phyloP scores from a whole-genome alignment of 2,113 vertebrate species.

The Anhinga rufa region DNA sequence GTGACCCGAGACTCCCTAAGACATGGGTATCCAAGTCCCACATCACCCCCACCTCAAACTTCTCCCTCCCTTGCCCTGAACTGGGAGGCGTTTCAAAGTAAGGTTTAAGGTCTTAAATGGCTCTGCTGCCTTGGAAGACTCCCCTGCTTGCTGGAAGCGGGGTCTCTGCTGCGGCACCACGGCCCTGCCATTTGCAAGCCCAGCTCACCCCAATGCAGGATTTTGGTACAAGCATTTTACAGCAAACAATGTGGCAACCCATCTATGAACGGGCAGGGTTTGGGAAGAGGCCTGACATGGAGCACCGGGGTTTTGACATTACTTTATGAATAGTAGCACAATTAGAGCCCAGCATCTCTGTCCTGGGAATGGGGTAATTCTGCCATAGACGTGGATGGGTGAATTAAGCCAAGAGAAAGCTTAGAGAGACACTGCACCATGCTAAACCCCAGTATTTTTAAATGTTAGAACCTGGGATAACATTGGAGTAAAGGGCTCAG shows the following conservation, averaged over 20 bases:
- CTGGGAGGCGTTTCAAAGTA: background rate
- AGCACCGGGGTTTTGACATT: background rate
- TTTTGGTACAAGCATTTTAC: background rate
- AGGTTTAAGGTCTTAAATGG: background rate
- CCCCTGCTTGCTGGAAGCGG: background rate
- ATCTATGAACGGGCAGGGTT: background rate
- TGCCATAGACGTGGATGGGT: background rate
- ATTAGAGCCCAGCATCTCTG: background rate
- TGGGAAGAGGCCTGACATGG: background rate
- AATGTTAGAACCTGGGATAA: background rate
- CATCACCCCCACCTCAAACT: background rate
- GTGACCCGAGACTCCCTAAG: background rate
- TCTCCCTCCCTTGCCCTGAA: background rate
- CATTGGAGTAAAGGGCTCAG: background rate
- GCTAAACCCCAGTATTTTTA: background rate
- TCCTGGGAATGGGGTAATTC: background rate
- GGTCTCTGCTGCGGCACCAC: background rate
- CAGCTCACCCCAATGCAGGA: fast-evolving
- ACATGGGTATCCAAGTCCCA: background rate
- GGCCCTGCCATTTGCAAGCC: background rate
- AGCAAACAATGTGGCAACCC: background rate
- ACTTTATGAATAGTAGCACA: background rate
- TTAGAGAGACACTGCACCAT: background rate
- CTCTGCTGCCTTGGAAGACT: background rate
- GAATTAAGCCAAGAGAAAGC: background rate